A percentile compares a stretch with the other conserved stretches of the same genome.
Conservation (phyloP, 2,888 invertebrate genomes). For the Troides aeacus region DNA sequence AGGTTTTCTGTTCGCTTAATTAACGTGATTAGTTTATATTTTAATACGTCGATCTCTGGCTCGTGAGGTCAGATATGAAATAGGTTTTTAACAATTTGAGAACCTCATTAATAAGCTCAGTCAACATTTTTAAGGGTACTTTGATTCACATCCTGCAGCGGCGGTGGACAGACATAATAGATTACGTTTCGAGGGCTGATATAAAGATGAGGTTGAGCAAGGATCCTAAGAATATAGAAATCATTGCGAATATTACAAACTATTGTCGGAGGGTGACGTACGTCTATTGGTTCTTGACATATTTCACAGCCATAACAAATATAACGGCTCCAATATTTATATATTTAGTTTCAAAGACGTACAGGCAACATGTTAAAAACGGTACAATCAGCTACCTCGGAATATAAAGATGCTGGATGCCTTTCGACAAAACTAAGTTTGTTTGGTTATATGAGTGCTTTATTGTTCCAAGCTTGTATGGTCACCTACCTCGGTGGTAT, state of each 20-base stretch:
- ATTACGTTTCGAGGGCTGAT: slow-evolving; percentile 54
- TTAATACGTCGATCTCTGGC: slow-evolving; percentile 58
- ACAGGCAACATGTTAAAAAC: slow-evolving; percentile 48
- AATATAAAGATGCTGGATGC: slow-evolving; percentile 61
- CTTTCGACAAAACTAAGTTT: slow-evolving; percentile 51
- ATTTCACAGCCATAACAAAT: slow-evolving; percentile 50
- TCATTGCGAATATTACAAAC: slow-evolving; percentile 44
- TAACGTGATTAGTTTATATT: slow-evolving; percentile 49
- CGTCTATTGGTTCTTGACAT: slow-evolving; percentile 56
- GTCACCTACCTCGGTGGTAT: slow-evolving; percentile 56
- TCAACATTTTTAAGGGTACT: slow-evolving; percentile 51
- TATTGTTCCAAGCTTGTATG: slow-evolving; percentile 49
- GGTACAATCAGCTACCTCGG: slow-evolving; percentile 51
- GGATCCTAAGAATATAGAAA: slow-evolving; percentile 39
- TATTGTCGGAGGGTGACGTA: slow-evolving; percentile 57
- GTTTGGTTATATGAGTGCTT: slow-evolving; percentile 49
- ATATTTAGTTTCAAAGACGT: slow-evolving; percentile 44
- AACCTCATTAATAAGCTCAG: slow-evolving; percentile 55
- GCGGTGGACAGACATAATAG: slow-evolving; percentile 50
- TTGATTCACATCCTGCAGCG: slow-evolving; percentile 56
- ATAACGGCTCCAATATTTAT: slow-evolving; percentile 51
- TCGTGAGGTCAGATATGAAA: slow-evolving; percentile 51
- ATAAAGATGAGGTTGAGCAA: slow-evolving; percentile 42
- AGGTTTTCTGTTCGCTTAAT: slow-evolving; percentile 47
- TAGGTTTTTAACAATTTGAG: slow-evolving; percentile 56